These are phyloP conservation scores for Diadophis punctatus DNA, from an alignment of 2,113 vertebrate genomes.

Conservation along the genomic window DNA sequence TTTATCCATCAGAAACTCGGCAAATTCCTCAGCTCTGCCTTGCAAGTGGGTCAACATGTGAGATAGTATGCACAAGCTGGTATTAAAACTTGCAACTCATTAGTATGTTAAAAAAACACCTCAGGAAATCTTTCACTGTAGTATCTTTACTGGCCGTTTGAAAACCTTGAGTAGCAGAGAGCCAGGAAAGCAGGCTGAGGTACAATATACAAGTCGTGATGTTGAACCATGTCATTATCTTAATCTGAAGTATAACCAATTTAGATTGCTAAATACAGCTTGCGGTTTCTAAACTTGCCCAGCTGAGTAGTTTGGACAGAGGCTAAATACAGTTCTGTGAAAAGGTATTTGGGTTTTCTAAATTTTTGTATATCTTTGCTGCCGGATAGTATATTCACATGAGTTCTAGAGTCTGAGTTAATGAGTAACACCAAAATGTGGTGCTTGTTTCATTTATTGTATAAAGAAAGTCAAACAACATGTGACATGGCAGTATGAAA, in stretches of 20 bases:
- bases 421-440: background rate
- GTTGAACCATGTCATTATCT: background rate
- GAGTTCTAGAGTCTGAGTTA: background rate
- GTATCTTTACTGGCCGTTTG: background rate
- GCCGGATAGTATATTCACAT: background rate
- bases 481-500: background rate
- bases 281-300: constrained; percentile 4
- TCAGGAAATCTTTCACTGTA: background rate
- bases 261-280: constrained; percentile 8
- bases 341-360: background rate
- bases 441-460: background rate
- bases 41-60: background rate
- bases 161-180: background rate
- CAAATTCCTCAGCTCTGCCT: no score
- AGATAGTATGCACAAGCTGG: background rate
- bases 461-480: background rate
- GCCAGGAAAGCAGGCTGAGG: background rate
- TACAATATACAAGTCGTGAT: background rate
- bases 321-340: background rate
- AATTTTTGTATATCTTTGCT: background rate
- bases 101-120: background rate
- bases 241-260: constrained; percentile 3
- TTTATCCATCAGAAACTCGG: no score
- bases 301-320: background rate
- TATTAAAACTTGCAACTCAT: background rate